Evolutionary conservation across 2,797 vertebrate species (phyloP), one percentile per base, ranked within the genome.

Genomic region (Poecilia velifera): DNA sequence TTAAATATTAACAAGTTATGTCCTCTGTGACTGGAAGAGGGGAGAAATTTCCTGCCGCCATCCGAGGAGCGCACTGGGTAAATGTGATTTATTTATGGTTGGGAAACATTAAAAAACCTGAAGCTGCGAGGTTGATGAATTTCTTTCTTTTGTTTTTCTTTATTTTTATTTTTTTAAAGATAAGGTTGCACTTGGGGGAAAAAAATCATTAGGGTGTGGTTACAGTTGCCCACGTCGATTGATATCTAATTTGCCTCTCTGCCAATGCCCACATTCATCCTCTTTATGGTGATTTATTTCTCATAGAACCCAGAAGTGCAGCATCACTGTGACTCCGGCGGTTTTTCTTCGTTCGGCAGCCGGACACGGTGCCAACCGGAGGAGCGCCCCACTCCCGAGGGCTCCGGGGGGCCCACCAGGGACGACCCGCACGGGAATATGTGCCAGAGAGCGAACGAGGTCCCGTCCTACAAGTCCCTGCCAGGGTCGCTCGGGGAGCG

Each of bases 21-120:
- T 97, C 97, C 96, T 98, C 96, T 41, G 93, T 97, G 92, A 96
- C 96, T 88, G 96, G 96, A 84, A 96, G 95, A 94, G 97, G 97
- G 85, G 93, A 96, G 87, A 93, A 95, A 28, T 95, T 96, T 45
- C 93, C 96, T 76, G 91, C 94, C 82, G 89, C 93, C 82, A 88
- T 92, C 88, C 92, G 92, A 94, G 95, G 93, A 87, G 94, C 96
- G 93, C 96, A 93, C 43, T 95, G 94, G 96, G 97, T 98, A 93
- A 97, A 97, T 96, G 73, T 0, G 1, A 73, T 86, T 86, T 80
- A 46, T 78, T 76, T 59, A 20, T 31, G 28, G 71, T 28, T 47
- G 14, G 13, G 45, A 20, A 39, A 18, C 14, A 22, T 59, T n/a
- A 22, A 13, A 36, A 41, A n/a, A 70, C 39, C 36, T 5, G 66